Evolutionary conservation across 1,140 invertebrate species (phyloP), one percentile per base, ranked within the genome.

Genomic region (Lepidurus couesii): DNA sequence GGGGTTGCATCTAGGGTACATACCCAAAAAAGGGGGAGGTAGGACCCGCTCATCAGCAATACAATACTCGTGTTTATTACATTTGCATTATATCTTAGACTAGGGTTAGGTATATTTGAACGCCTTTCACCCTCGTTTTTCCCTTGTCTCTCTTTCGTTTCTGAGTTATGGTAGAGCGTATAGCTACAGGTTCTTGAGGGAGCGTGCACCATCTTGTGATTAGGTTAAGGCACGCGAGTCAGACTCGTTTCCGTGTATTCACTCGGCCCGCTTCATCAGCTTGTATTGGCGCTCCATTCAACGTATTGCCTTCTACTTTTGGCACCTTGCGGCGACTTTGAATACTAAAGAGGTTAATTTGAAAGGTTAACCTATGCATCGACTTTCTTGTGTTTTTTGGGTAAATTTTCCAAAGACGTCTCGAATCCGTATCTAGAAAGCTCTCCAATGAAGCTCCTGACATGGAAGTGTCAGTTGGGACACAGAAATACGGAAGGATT

Each of bases 51-150:
- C 53, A 65, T 65, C 53, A 65, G 53, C 53, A 21, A 65, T 65
- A 65, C 53, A 65, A 65, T 65, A 65, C 53, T 65, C 53, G 53
- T 65, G 53, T 65, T 65, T 65, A 65, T 65, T 65, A 16, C 53
- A 65, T 65, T 65, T 65, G 53, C 53, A 65, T 65, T 65, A 65
- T 65, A 65, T 21, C 53, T 13, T 21, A 65, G 53, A 65, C 53
- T 21, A 6, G 34, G n/a, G 53, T 65, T 65, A 65, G 53, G 53
- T 65, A 65, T 65, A 65, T 65, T 65, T 65, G 53, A 65, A 65
- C 53, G 53, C 53, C 53, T 65, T 65, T 65, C 13, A 65, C 53
- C 53, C 21, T 16, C 9, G 1, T 21, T 9, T 9, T 21, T 65
- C 8, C n/a, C 21, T 7, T 7, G 9, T 65, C 53, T 7, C 21